phyloP scores from a whole-genome alignment of 2,888 invertebrate genomes.

The Yponomeuta sedellus region DNA sequence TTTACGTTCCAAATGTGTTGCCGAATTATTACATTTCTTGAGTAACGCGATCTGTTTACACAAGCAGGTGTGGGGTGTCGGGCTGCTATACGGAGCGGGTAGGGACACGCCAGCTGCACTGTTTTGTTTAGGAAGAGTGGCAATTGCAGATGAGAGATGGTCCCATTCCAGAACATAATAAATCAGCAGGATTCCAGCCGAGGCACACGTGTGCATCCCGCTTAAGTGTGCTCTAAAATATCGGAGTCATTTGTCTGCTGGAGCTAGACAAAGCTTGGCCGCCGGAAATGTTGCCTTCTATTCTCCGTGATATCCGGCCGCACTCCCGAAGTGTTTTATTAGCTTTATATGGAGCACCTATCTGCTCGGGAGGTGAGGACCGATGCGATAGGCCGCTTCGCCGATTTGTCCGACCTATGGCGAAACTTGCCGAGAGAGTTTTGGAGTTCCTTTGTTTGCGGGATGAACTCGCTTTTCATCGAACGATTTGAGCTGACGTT shows the following conservation, averaged over 20 bases:
- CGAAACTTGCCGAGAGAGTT: background rate
- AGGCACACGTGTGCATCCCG: conserved; percentile 6
- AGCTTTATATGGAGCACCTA: background rate
- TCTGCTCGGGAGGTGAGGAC: background rate
- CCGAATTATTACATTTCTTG: background rate
- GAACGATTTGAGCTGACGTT: too few species aligned
- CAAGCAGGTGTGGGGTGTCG: background rate
- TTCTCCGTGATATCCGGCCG: conserved; percentile 5
- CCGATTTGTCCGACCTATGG: background rate
- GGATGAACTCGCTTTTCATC: background rate
- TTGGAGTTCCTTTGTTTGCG: background rate
- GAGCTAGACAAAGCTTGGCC: conserved; percentile 12
- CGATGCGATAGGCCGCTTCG: background rate
- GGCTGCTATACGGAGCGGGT: background rate
- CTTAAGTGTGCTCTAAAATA: conserved; percentile 12
- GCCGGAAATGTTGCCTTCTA: conserved; percentile 8
- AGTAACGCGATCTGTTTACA: background rate
- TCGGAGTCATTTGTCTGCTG: conserved; percentile 4
- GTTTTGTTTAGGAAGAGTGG: conserved; percentile 1
- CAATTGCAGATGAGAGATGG: conserved; percentile 2
- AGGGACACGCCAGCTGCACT: background rate
- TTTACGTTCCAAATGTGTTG: background rate
- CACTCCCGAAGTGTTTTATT: background rate
- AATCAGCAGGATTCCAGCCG: background rate
- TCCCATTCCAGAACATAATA: conserved; percentile 3